Evolutionary conservation across 2,113 vertebrate species (phyloP).

Genomic region (Ochotona princeps): DNA sequence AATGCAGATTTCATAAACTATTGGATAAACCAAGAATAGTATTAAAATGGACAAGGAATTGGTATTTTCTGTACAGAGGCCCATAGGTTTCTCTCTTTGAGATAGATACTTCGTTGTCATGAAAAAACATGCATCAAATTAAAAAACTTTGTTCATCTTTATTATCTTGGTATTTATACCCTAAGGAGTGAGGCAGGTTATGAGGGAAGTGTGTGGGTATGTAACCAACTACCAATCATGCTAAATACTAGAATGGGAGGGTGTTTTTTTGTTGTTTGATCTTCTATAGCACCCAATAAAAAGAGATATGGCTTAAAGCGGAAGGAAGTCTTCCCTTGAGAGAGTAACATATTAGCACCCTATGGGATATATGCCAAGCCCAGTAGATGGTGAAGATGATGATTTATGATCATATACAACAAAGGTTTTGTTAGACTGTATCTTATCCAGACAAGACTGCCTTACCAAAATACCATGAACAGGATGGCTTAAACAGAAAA

Average conservation of each 20-base stretch:
- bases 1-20: neutral
- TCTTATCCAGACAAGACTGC: neutral
- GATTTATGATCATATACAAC: no score
- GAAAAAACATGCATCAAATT: neutral
- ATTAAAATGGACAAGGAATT: neutral
- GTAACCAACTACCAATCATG: neutral
- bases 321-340: neutral
- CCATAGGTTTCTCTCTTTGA: neutral
- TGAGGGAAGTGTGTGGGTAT: neutral
- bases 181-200: neutral
- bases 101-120: neutral
- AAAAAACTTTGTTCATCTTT: neutral
- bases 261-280: neutral
- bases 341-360: neutral
- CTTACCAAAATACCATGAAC: neutral
- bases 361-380: neutral
- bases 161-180: neutral
- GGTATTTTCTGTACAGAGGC: neutral
- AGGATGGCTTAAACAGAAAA: no score
- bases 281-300: neutral
- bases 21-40: neutral
- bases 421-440: neutral
- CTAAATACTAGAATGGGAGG: neutral
- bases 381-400: neutral
- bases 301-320: neutral